These are phyloP conservation scores for Bufo gargarizans DNA, from an alignment of 2,113 vertebrate species.

Conservation along the genomic window DNA sequence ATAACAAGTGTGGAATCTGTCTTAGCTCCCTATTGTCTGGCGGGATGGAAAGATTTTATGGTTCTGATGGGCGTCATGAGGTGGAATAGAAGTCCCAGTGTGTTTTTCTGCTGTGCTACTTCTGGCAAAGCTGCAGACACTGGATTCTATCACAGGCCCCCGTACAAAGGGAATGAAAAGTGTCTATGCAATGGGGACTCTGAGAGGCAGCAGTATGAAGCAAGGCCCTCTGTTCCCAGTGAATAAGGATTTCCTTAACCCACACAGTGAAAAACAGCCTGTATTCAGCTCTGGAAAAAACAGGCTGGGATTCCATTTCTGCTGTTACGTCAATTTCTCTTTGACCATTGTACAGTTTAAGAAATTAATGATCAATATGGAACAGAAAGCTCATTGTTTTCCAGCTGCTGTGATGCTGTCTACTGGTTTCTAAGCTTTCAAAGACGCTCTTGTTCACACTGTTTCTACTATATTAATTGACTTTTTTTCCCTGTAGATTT, in stretches of 20 bases:
- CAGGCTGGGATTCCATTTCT: constrained; percentile 64
- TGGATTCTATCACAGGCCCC: constrained; percentile 60
- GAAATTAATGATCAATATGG: constrained; percentile 61
- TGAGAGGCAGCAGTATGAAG: constrained; percentile 59
- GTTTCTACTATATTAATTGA: constrained; percentile 47
- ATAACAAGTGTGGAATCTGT: constrained; percentile 57
- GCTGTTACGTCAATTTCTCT: constrained; percentile 64
- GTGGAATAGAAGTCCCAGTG: constrained; percentile 54
- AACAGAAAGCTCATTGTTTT: constrained; percentile 62
- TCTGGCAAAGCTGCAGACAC: constrained; percentile 57
- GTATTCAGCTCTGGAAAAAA: constrained; percentile 63
- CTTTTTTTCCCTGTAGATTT: constrained; percentile 34
- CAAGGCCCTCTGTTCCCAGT: constrained; percentile 62
- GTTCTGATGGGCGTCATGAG: constrained; percentile 56
- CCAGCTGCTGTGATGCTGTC: constrained; percentile 57
- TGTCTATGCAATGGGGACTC: constrained; percentile 60
- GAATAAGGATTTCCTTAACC: constrained; percentile 66
- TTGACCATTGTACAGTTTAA: constrained; percentile 65
- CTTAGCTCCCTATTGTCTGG: constrained; percentile 57
- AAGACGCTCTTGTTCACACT: constrained; percentile 65
- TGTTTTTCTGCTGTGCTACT: constrained; percentile 60
- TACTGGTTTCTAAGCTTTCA: constrained; percentile 63
- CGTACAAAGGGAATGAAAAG: constrained; percentile 59
- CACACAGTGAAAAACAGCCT: constrained; percentile 62
- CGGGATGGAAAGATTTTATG: constrained; percentile 56